A percentile compares a stretch with the other conserved stretches of the same genome.
Conservation (phyloP, 2,888 invertebrate species). For the Melanophora roralis region DNA sequence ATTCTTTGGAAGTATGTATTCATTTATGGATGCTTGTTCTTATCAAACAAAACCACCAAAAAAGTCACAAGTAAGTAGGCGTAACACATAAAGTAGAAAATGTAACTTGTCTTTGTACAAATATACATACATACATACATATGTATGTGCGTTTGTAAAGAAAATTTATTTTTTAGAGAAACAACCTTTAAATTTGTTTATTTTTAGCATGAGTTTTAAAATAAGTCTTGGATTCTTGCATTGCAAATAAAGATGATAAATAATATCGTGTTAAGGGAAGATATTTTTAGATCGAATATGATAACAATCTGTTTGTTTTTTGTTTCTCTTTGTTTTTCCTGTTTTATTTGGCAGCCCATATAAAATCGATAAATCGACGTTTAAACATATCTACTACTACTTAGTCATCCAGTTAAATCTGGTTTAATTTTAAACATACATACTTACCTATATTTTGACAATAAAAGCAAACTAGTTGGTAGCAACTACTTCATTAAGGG, state of each 20-base stretch:
- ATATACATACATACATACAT: neutral
- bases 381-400: too few relatives aligned
- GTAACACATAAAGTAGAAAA: constrained; percentile 10
- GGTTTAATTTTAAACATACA: too few relatives aligned
- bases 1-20: neutral
- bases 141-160: neutral
- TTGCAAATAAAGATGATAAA: neutral
- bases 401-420: too few relatives aligned
- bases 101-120: neutral
- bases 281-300: constrained; percentile 2
- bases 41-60: neutral
- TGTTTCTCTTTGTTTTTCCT: too few relatives aligned
- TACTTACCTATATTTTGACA: too few relatives aligned
- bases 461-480: too few relatives aligned
- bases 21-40: neutral
- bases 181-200: neutral
- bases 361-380: too few relatives aligned
- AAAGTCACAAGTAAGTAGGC: constrained; percentile 35
- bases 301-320: neutral
- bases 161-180: neutral
- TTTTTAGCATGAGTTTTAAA: constrained; percentile 9
- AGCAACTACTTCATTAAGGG: too few relatives aligned
- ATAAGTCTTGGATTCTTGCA: constrained; percentile 10
- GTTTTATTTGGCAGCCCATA: too few relatives aligned
- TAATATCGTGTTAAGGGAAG: neutral